Evolutionary conservation across 2,113 vertebrate genomes (phyloP), one percentile per base, ranked within the genome.

Genomic region (Dipodomys ordii): DNA sequence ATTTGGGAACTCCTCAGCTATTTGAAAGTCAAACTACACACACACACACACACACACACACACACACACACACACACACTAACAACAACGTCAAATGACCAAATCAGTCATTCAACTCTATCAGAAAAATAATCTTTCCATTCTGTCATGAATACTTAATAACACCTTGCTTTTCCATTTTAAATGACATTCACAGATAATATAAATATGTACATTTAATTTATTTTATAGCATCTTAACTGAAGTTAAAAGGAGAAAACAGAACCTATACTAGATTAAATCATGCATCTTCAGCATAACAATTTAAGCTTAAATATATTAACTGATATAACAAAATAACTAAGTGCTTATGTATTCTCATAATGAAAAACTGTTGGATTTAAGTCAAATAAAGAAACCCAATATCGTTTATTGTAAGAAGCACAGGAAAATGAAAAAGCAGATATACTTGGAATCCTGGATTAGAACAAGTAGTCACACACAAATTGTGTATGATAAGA

Each of bases 331-430:
- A 82, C n/a, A 6, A 83, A 82, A 35, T 32, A 62, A 19, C 62
- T 25, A 94, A 82, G 73, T 30, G 39, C 27, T 74, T 68, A 2
- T 4, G 39, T 88, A 4, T 57, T 81, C 57, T 93, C 71, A 87
- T 28, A 91, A 68, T n/a, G 35, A 83, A 78, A 65, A 93, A 30
- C 93, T 69, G 15, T 84, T 78, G 64, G n/a, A 81, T 69, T 89
- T 87, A 73, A 84, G 30, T 78, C 64, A 60, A 57, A 73, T 65
- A 82, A 69, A 73, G 49, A 90, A 8, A 83, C 3, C 19, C 81
- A 27, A 76, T 79, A 46, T 2, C 9, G 73, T 20, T 84, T 80
- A 77, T 84, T 77, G 74, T 1, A 90, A 72, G 44, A 71, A 74
- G 6, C 10, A 90, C 3, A n/a, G 13, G 30, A 93, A 84, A 81